phyloP scores from a whole-genome alignment of 2,888 invertebrate genomes.

The Ypsolopha scabrella region DNA sequence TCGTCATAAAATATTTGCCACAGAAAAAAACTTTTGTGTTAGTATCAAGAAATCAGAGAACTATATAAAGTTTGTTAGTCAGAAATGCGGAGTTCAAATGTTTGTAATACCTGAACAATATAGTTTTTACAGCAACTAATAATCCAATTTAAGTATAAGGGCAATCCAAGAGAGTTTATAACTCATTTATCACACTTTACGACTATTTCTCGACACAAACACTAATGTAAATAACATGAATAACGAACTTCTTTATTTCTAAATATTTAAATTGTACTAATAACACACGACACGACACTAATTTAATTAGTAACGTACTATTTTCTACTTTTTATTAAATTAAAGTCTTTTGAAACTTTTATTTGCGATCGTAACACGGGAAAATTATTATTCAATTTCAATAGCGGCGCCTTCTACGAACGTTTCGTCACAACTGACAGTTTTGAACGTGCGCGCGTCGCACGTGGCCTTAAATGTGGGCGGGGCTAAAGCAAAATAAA shows the following conservation, averaged over 20 bases:
- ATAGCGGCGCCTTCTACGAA: slow-evolving; percentile 8
- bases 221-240: background rate
- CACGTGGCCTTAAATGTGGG: slow-evolving; percentile 56
- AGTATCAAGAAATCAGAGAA: slow-evolving; percentile 18
- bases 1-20: slow-evolving; percentile 17
- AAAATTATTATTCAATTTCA: background rate
- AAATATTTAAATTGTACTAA: background rate
- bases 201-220: background rate
- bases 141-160: background rate
- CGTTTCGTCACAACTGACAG: slow-evolving; percentile 43
- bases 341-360: background rate
- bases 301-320: background rate
- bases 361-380: background rate
- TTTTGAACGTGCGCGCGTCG: slow-evolving; percentile 54
- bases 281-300: background rate
- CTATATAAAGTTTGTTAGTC: slow-evolving; percentile 10
- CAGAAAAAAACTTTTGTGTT: slow-evolving; percentile 20
- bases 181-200: background rate
- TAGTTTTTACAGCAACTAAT: slow-evolving; percentile 11
- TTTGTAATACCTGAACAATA: slow-evolving; percentile 18
- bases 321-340: background rate
- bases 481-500: slow-evolving; percentile 29
- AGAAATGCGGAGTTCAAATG: slow-evolving; percentile 4
- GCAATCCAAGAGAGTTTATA: slow-evolving; percentile 1
- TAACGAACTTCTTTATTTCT: background rate